Percentiles rank a stretch among this genome's conserved stretches.
These are phyloP conservation scores for Diachrysia chrysitis DNA, from an alignment of 2,888 invertebrate genomes.

Conservation along the genomic window DNA sequence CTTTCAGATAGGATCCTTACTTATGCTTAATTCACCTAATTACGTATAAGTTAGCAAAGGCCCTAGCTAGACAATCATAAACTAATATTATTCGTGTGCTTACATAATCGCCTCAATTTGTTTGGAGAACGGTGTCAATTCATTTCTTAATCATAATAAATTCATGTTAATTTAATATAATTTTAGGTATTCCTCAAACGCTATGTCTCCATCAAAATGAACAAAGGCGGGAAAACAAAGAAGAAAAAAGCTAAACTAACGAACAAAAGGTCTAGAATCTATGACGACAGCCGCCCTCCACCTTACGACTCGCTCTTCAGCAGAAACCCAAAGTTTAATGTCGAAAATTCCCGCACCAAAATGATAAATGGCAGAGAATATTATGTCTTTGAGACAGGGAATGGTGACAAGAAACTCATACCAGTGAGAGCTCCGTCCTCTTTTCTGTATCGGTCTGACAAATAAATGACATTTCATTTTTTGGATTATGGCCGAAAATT, in stretches of 20 bases:
- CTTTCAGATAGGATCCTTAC: not conserved
- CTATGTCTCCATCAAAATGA: constrained; percentile 61
- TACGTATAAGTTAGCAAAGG: too few relatives aligned
- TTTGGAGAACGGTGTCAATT: too few relatives aligned
- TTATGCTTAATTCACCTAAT: too few relatives aligned
- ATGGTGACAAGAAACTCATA: constrained; percentile 91
- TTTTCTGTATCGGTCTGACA: constrained; percentile 90
- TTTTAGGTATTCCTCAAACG: constrained; percentile 74
- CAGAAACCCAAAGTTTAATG: constrained; percentile 68
- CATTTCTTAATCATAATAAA: too few relatives aligned
- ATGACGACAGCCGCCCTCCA: constrained; percentile 89
- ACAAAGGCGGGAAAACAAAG: constrained; percentile 40
- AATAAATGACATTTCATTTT: constrained; percentile 21
- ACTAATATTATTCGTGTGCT: too few relatives aligned
- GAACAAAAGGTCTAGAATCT: constrained; percentile 48
- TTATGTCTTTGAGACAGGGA: constrained; percentile 90
- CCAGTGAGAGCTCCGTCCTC: constrained; percentile 94
- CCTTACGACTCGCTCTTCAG: constrained; percentile 91
- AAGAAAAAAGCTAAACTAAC: constrained; percentile 50
- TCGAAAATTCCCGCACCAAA: constrained; percentile 82
- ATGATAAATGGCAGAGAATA: constrained; percentile 94
- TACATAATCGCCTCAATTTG: too few relatives aligned
- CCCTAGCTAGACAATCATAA: too few relatives aligned
- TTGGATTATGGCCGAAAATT: not conserved
- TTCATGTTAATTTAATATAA: too few relatives aligned